Evolutionary conservation across 2,113 vertebrate genomes (phyloP).

Genomic region (Porphyrio hochstetteri): DNA sequence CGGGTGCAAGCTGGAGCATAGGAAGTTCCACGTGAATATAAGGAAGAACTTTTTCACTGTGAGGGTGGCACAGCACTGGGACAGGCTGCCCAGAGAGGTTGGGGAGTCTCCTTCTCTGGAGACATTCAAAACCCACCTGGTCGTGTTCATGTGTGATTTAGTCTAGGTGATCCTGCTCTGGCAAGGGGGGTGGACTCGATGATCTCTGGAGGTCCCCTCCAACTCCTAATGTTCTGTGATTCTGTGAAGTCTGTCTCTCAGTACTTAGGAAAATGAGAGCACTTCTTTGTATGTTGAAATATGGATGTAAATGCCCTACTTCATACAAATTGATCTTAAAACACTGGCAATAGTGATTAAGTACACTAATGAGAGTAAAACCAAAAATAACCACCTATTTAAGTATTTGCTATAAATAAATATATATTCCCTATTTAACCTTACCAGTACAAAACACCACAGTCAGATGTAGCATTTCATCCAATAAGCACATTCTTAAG

Average conservation of each 20-base stretch:
- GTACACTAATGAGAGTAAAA: background rate
- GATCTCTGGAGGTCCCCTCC: too few relatives aligned
- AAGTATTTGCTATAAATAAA: background rate
- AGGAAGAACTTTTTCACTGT: too few relatives aligned
- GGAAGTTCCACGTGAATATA: too few relatives aligned
- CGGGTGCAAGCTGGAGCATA: too few relatives aligned
- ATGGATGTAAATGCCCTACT: background rate
- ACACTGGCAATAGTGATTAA: background rate
- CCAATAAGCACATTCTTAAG: slow-evolving; percentile 7
- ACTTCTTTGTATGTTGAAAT: background rate
- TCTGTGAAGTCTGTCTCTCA: background rate
- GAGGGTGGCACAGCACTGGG: too few relatives aligned
- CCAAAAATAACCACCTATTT: background rate
- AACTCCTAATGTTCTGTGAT: too few relatives aligned
- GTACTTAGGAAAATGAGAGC: background rate
- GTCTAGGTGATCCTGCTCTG: too few relatives aligned
- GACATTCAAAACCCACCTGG: too few relatives aligned
- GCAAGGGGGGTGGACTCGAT: too few relatives aligned
- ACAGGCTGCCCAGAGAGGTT: too few relatives aligned
- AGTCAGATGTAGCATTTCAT: background rate
- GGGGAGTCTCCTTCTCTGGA: too few relatives aligned
- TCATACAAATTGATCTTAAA: background rate
- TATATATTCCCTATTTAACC: background rate
- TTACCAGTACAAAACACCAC: background rate
- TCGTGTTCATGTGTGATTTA: too few relatives aligned